Evolutionary conservation across 1,140 invertebrate species (phyloP), one percentile per base, ranked within the genome.

Genomic region (Andricus grossulariae): DNA sequence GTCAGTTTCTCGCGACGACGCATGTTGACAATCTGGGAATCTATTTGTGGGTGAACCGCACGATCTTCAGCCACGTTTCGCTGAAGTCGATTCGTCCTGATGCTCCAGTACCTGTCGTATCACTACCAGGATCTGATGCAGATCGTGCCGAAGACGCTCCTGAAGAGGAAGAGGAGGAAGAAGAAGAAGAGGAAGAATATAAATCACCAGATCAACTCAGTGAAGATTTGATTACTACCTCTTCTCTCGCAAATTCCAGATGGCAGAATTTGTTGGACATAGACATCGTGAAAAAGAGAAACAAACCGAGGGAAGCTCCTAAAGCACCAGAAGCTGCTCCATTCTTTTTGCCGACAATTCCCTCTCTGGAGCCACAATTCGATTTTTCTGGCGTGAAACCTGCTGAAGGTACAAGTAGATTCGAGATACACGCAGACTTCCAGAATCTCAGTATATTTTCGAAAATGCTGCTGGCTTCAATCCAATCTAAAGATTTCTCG

Each of bases 181-280:
- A 92, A 39, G 91, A 93, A 74, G 90, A 94, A 55, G 92, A 94
- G 76, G 87, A 92, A 21, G 92, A 94, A 87, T 97, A 95, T 86
- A 92, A 93, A 83, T 97, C 96, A 8, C 95, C 96, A 0, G 94
- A 95, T 83, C 97, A 99, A 92, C 94, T 99, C 54, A 93, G 93
- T 52, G 88, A 94, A 45, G 94, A 98, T 82, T 91, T 99, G 1
- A 94, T 99, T 13, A 98, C 97, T 0, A 91, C 99, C 78, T 98
- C 98, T 0, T 93, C 94, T 2, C 90, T 99, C 55, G 94, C 98
- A 0, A 94, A 95, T 21, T 98, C 97, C 0, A 94, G 97, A 86
- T 99, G 98, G 99, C 94, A 97, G 72, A 99, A 99, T 92, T 90
- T 99, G 5, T 91, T 99, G 0, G 95, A 98, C 89, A 92, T 99